Conservation (phyloP, 2,888 invertebrate species). For the Trilocha varians region DNA sequence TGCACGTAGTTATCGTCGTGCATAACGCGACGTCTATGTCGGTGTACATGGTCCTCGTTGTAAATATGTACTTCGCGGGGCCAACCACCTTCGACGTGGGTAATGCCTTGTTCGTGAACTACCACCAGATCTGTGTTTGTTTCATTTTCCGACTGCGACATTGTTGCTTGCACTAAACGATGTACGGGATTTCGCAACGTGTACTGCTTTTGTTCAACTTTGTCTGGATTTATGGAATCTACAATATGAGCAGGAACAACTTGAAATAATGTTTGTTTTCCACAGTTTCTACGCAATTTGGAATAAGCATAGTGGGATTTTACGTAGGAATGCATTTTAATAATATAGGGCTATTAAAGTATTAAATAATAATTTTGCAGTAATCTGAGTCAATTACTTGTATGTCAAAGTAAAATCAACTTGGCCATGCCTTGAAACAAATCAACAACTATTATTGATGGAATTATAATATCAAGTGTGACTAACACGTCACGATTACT, state of each 20-base stretch:
- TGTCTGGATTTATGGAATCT: slow-evolving; percentile 53
- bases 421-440: slow-evolving; percentile 39
- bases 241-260: slow-evolving; percentile 48
- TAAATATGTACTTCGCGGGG: slow-evolving; percentile 80
- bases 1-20: slow-evolving; percentile 84
- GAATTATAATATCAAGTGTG: slow-evolving; percentile 30
- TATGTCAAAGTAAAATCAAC: slow-evolving; percentile 33
- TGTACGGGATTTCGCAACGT: slow-evolving; percentile 68
- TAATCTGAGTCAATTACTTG: slow-evolving; percentile 8
- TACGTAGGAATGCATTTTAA: slow-evolving; percentile 34
- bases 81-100: slow-evolving; percentile 89
- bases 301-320: slow-evolving; percentile 57
- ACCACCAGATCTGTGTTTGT: slow-evolving; percentile 76
- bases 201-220: slow-evolving; percentile 49
- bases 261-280: slow-evolving; percentile 63
- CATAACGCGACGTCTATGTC: slow-evolving; percentile 84
- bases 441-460: slow-evolving; percentile 32
- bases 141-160: slow-evolving; percentile 59
- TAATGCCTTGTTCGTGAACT: slow-evolving; percentile 75
- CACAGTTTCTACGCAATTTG: slow-evolving; percentile 63
- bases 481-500: slow-evolving; percentile 27
- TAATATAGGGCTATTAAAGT: no score
- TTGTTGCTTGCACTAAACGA: slow-evolving; percentile 57
- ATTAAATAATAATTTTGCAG: slow-evolving; percentile 2
- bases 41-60: slow-evolving; percentile 79